Evolutionary conservation across 2,888 invertebrate species (phyloP), one percentile per base, ranked within the genome.

Genomic region (Leucophenga maculata): DNA sequence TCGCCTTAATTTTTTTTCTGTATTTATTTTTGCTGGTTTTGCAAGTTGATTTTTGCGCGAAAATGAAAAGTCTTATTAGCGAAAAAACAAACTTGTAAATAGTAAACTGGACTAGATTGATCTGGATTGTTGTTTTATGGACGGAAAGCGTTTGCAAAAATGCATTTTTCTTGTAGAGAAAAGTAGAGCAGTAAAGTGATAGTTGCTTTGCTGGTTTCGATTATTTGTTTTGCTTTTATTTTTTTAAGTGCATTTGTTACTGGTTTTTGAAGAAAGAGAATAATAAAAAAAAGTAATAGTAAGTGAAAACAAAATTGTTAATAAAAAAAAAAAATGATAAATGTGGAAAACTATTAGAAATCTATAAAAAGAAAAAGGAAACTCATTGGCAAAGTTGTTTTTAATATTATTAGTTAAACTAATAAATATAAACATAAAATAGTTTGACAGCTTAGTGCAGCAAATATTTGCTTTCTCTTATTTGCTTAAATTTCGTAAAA

Each of bases 181-280:
- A 81, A 81, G 78, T 83, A 77, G 83, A 79, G 76, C 80, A 83
- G 72, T 13, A 65, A 54, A 71, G 75, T 74, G 79, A 82, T 80
- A 78, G 81, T 82, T 82, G 81, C 77, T 78, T 82, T 73, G 79
- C 77, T 70, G 67, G 80, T 80, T 80, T 39, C 39, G 48, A 48
- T 48, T n/a, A 1, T n/a, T 46, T 64, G 16, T 64, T 64, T n/a
- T 44, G 1, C 9, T 68, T 26, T 26, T 26, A 3, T 26, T 74
- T 75, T 75, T 70, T 68, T 70, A 75, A 73, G 69, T 67, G 52
- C n/a, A 71, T 59, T 68, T 50, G 14, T 44, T 16, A 44, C 67
- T 11, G 67, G 59, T 68, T 54, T 26, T n/a, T n/a, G n/a, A n/a
- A n/a, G n/a, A 62, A 62, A 62, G 6, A 50, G 50, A 50, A 50